These are phyloP conservation scores for Eurypyga helias DNA, from an alignment of 2,113 vertebrate genomes.

Conservation along the genomic window DNA sequence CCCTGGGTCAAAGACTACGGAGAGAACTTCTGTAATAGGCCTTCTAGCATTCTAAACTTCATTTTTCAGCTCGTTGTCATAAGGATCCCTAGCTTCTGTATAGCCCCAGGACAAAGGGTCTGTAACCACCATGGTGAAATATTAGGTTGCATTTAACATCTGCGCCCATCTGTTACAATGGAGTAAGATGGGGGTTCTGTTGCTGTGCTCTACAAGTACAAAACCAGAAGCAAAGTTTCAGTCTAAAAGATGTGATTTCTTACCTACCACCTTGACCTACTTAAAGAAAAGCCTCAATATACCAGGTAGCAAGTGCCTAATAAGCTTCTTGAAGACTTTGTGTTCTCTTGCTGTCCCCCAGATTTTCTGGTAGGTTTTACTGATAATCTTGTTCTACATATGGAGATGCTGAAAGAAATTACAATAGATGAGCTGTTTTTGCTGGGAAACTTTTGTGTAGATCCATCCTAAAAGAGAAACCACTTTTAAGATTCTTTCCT, in stretches of 20 bases:
- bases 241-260: background rate
- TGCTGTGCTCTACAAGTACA: background rate
- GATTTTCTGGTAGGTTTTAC: background rate
- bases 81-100: background rate
- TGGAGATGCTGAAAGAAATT: background rate
- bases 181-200: background rate
- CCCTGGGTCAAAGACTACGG: background rate
- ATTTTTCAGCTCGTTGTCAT: background rate
- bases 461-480: background rate
- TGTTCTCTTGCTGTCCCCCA: background rate
- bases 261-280: background rate
- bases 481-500: background rate
- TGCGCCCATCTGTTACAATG: background rate
- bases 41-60: background rate
- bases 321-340: background rate
- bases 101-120: background rate
- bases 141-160: background rate
- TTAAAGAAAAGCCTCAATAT: background rate
- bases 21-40: background rate
- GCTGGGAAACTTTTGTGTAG: background rate
- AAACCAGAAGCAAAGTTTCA: background rate
- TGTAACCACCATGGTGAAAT: background rate
- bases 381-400: background rate
- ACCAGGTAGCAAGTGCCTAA: background rate
- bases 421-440: background rate